Evolutionary conservation across 1,140 invertebrate species (phyloP), one percentile per base, ranked within the genome.

Genomic region (Penaeus chinensis): DNA sequence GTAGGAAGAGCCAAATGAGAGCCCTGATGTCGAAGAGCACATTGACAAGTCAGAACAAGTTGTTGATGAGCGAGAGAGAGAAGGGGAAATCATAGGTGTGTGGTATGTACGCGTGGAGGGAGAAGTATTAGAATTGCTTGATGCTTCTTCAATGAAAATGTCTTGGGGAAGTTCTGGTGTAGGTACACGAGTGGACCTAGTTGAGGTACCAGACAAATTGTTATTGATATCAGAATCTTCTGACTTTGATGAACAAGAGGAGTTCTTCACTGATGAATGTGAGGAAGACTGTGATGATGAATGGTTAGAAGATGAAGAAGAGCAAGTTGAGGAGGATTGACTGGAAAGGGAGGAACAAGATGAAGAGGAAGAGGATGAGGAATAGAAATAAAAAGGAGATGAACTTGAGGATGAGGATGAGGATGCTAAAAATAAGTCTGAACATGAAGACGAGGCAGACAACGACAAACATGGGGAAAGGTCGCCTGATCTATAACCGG

Each of bases 1-100:
- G 69, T 90, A 90, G 0, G 89, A 90, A 13, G 89, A 90, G 20
- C 89, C 89, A 79, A 90, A 90, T 0, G 89, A 90, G 16, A 90
- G 47, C 18, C 83, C 81, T 19, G 88, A 89, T 13, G 84, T 65
- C 24, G 84, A 85, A 60, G 89, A 90, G 20, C 81, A 90, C 60
- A 66, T 54, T 20, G 86, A 88, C 32, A 88, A 32, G 42, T 82
- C 86, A 24, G 86, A 83, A 16, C 22, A 24, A 22, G 69, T 61
- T n/a, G 86, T 83, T 27, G 86, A 88, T 20, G 80, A 77, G 13
- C 80, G 74, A 22, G 87, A 84, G 60, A 84, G 87, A 60, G 61
- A 87, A 27, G 85, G 60, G 60, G 74, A 27, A 27, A 69, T 69
- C 66, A 69, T 27, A 69, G 22, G 2, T 69, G 66, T n/a, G 66